Evolutionary conservation across 2,113 vertebrate genomes (phyloP), one percentile per base, ranked within the genome.

Genomic region (Morone saxatilis): DNA sequence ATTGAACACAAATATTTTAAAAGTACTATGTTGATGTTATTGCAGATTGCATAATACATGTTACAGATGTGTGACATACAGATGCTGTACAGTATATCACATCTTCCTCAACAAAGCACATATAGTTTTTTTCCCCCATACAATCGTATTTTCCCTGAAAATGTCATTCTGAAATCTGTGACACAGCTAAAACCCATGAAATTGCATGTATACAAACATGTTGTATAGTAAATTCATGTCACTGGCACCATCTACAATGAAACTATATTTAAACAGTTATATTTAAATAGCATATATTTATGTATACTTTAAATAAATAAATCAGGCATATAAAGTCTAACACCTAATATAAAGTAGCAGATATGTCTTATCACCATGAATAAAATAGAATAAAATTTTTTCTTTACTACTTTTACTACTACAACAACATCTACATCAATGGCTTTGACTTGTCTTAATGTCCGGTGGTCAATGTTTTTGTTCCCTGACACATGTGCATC

Each of bases 401-500:
- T 10, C 7, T n/a, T 41, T 41, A 3, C 14, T 38, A 22, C 6
- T 12, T 53, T 20, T 16, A 12, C 31, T 19, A 25, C n/a, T 12
- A 17, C 16, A 45, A 36, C n/a, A 7, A 11, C 43, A 45, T 5
- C 22, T 1, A 4, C 45, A 9, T 60, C 8, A 1, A 5, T 5
- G 13, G 20, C 11, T 19, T 1, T 12, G 2, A 20, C 41, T 7
- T 8, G 31, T 41, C 3, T 31, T 22, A 5, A 7, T 22, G 25
- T 72, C 1, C 0, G 1, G 25, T 4, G 7, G 53, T 43, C 7
- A 40, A 17, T 61, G 0, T 20, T 1, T 0, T 14, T 51, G 6
- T 22, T 50, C 2, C 0, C 1, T 40, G 70, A 91, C 65, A 20
- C 90, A 93, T 1, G 91, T 90, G 12, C 91, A 93, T 3, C 83